A percentile compares a stretch with the other conserved stretches of the same genome.
Evolutionary conservation across 2,888 invertebrate genomes (phyloP).

Genomic region (Acronicta alni): DNA sequence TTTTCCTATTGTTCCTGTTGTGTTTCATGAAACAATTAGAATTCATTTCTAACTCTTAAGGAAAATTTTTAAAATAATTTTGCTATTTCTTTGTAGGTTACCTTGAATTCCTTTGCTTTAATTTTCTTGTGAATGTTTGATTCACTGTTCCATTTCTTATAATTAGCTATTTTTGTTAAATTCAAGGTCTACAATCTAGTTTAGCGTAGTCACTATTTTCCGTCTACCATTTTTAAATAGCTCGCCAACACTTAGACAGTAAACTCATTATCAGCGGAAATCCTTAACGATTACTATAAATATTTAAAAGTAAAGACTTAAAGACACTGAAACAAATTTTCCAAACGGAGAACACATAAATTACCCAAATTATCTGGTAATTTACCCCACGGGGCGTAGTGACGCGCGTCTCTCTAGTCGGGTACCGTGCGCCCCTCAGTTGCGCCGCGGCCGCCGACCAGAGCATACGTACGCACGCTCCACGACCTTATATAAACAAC

Average conservation of each 20-base stretch:
- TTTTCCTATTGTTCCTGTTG: slow-evolving; percentile 13
- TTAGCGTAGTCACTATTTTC: slow-evolving; percentile 17
- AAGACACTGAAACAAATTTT: slow-evolving; percentile 27
- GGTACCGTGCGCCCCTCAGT: slow-evolving; percentile 67
- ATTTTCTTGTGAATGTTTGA: slow-evolving; percentile 25
- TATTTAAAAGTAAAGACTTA: slow-evolving; percentile 14
- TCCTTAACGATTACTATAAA: slow-evolving; percentile 10
- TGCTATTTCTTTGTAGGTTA: slow-evolving; percentile 12
- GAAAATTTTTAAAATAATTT: slow-evolving; percentile 21
- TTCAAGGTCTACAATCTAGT: slow-evolving; percentile 29
- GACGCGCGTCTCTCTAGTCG: slow-evolving; percentile 67
- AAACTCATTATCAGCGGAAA: slow-evolving; percentile 22
- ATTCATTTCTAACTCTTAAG: slow-evolving; percentile 1
- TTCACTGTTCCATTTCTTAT: slow-evolving; percentile 28
- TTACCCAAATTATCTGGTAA: slow-evolving; percentile 69
- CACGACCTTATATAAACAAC: slow-evolving; percentile 61
- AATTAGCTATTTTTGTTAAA: slow-evolving; percentile 18
- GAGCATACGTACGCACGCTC: slow-evolving; percentile 55
- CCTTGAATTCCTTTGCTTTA: slow-evolving; percentile 17
- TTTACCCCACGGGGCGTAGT: slow-evolving; percentile 64
- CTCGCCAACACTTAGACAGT: not conserved
- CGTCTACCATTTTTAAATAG: slow-evolving; percentile 4
- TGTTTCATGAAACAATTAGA: slow-evolving; percentile 15
- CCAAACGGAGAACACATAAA: slow-evolving; percentile 41
- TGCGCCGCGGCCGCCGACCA: slow-evolving; percentile 63